These are phyloP conservation scores for Camelus bactrianus DNA, from an alignment of 2,113 vertebrate genomes.

Conservation along the genomic window DNA sequence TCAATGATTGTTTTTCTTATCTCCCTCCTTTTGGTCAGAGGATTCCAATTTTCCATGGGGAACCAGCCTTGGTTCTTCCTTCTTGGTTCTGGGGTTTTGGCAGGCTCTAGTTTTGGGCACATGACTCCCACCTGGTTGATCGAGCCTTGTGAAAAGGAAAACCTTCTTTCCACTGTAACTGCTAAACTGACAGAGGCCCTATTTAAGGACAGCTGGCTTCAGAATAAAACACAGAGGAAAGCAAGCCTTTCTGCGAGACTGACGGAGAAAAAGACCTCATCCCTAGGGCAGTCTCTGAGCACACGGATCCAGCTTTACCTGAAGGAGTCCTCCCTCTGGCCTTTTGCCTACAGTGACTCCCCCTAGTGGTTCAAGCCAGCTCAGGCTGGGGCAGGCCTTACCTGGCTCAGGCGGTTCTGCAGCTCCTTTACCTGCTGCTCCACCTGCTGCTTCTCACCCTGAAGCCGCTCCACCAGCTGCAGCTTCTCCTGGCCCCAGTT, in stretches of 20 bases:
- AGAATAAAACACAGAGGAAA: background rate
- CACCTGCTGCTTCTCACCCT: slow-evolving; percentile 94
- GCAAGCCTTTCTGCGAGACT: background rate
- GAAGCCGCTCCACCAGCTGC: slow-evolving; percentile 95
- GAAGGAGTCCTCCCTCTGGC: background rate
- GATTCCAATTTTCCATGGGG: background rate
- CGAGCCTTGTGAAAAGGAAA: background rate
- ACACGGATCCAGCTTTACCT: background rate
- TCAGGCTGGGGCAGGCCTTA: slow-evolving; percentile 52
- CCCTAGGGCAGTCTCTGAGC: background rate
- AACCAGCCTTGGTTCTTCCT: background rate
- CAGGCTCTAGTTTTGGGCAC: background rate
- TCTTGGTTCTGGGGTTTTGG: background rate
- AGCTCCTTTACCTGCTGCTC: slow-evolving; percentile 94
- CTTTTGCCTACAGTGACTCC: background rate
- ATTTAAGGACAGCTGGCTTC: background rate
- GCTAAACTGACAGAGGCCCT: background rate
- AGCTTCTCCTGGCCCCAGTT: slow-evolving; percentile 98
- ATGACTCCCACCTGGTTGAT: background rate
- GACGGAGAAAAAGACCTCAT: background rate
- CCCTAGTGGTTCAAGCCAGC: background rate
- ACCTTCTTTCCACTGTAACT: background rate
- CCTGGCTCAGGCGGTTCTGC: slow-evolving; percentile 92
- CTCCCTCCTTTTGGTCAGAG: background rate
- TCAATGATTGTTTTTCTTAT: background rate